A percentile compares a stretch with the other conserved stretches of the same genome.
These are phyloP conservation scores for Amphiura filiformis DNA, from an alignment of 35 echinoderm and acorn worm species.

Conservation along the genomic window DNA sequence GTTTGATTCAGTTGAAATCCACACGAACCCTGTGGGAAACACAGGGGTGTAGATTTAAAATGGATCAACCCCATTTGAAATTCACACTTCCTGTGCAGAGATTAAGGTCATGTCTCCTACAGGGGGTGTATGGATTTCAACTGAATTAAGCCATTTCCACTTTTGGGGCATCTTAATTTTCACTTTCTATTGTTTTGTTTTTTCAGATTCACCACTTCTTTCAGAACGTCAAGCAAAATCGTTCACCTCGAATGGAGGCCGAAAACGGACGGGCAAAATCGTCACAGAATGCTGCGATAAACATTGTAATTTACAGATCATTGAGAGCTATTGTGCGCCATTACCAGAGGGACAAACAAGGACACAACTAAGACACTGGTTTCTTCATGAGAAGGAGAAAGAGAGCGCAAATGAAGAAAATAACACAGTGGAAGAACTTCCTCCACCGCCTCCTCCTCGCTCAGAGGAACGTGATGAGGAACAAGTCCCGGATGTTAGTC, in stretches of 20 bases:
- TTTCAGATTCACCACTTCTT: not conserved
- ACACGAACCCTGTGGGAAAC: too few species aligned
- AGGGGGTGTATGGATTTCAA: too few species aligned
- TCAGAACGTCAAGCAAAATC: not conserved
- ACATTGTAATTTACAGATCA: not conserved
- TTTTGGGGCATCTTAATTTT: too few species aligned
- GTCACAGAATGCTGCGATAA: constrained; percentile 2
- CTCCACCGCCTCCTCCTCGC: not conserved
- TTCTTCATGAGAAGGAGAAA: not conserved
- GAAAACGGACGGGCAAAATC: not conserved
- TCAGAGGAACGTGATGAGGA: not conserved
- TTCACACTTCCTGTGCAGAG: too few species aligned
- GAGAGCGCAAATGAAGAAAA: not conserved
- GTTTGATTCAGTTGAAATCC: too few species aligned
- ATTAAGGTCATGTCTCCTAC: too few species aligned
- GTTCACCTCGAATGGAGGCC: not conserved
- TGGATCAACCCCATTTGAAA: too few species aligned
- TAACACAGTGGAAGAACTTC: not conserved
- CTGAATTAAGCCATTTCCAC: too few species aligned
- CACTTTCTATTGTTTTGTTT: too few species aligned
- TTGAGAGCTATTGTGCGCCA: not conserved
- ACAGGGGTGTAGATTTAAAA: too few species aligned
- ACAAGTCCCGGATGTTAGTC: not conserved
- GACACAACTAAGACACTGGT: not conserved
- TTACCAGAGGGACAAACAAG: not conserved